phyloP scores from a whole-genome alignment of 2,797 vertebrate species.

The Thripadectes ignobilis region DNA sequence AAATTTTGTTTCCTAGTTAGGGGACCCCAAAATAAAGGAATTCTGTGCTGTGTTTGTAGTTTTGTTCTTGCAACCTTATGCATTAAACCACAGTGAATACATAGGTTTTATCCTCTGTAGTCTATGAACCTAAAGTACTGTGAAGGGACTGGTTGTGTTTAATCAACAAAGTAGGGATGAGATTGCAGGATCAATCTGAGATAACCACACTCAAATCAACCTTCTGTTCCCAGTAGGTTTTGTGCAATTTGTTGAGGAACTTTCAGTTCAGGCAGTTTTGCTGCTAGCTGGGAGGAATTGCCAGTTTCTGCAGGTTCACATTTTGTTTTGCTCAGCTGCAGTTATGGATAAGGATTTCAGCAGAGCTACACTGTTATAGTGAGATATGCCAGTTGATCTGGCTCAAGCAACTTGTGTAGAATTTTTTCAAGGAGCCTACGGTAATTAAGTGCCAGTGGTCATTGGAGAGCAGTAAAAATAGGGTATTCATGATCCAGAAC shows the following conservation, averaged over 20 bases:
- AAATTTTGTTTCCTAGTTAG: not conserved
- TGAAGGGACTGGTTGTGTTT: not conserved
- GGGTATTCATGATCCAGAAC: not conserved
- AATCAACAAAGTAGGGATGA: not conserved
- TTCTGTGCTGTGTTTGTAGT: not conserved
- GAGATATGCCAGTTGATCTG: not conserved
- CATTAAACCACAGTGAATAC: not conserved
- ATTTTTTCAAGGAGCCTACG: not conserved
- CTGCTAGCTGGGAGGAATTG: not conserved
- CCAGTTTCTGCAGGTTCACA: not conserved
- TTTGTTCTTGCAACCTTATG: not conserved
- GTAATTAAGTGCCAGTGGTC: not conserved
- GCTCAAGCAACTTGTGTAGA: not conserved
- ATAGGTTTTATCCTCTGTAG: not conserved
- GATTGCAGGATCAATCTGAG: not conserved
- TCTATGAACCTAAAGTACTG: not conserved
- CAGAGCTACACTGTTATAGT: not conserved
- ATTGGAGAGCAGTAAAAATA: not conserved
- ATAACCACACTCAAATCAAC: not conserved
- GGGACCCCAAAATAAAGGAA: not conserved
- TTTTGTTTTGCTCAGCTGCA: not conserved
- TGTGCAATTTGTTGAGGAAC: not conserved
- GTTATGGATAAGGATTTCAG: not conserved
- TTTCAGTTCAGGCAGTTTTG: not conserved
- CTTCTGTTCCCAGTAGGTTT: not conserved